phyloP scores from a whole-genome alignment of 2,888 invertebrate genomes.

The Xylocampa areola region DNA sequence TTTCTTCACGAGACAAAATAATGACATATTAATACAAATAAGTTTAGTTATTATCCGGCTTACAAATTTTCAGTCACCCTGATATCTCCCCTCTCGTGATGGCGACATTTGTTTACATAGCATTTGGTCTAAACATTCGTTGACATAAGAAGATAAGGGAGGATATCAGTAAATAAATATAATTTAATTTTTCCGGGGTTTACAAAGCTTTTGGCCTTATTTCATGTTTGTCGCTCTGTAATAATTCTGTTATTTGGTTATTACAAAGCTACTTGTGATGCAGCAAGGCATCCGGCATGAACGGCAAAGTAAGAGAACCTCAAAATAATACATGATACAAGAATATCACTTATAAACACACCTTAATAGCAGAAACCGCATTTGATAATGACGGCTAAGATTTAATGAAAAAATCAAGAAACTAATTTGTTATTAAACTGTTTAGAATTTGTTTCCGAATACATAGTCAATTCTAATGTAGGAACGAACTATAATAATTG shows the following conservation, averaged over 20 bases:
- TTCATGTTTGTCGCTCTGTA: constrained; percentile 13
- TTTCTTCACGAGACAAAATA: not conserved
- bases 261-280: constrained; percentile 43
- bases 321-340: constrained; percentile 25
- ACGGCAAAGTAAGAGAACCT: constrained; percentile 21
- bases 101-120: constrained; percentile 50
- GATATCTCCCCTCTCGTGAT: constrained; percentile 43
- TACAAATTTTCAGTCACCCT: constrained; percentile 22
- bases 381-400: no score
- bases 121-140: constrained; percentile 44
- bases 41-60: constrained; percentile 17
- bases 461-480: constrained; percentile 31
- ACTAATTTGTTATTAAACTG: no score
- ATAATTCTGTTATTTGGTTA: constrained; percentile 44
- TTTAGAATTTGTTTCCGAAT: constrained; percentile 20
- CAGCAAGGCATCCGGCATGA: constrained; percentile 34
- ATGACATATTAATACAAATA: not conserved
- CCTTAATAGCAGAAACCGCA: constrained; percentile 15
- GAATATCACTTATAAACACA: constrained; percentile 18
- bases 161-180: constrained; percentile 26
- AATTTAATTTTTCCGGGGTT: constrained; percentile 15
- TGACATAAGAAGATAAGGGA: constrained; percentile 39
- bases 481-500: constrained; percentile 13
- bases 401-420: no score
- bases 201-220: constrained; percentile 3